These are phyloP conservation scores for Synergus umbraculus DNA, from an alignment of 2,888 invertebrate species.

Conservation along the genomic window DNA sequence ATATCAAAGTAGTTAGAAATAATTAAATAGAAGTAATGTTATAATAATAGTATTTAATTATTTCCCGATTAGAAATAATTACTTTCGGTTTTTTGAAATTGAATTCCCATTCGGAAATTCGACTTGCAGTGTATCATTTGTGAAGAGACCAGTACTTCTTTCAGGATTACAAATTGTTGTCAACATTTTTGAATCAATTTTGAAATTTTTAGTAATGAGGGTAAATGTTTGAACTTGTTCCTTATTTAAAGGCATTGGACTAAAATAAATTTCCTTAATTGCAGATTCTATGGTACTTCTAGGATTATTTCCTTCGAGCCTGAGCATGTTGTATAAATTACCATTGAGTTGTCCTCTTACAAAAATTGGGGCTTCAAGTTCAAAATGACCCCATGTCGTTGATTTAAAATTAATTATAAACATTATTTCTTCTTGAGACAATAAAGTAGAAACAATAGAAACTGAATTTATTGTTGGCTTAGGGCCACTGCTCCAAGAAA, in stretches of 20 bases:
- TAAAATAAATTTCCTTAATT: constrained; percentile 66
- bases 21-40: neutral
- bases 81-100: constrained; percentile 50
- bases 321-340: constrained; percentile 71
- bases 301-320: constrained; percentile 65
- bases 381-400: constrained; percentile 59
- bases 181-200: constrained; percentile 49
- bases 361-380: constrained; percentile 70
- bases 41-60: neutral
- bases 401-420: constrained; percentile 68
- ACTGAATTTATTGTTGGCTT: constrained; percentile 48
- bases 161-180: constrained; percentile 49
- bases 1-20: neutral
- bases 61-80: neutral
- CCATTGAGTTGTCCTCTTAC: constrained; percentile 66
- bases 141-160: constrained; percentile 52
- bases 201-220: constrained; percentile 56
- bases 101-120: constrained; percentile 54
- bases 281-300: constrained; percentile 64
- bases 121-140: constrained; percentile 50
- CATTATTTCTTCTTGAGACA: constrained; percentile 59
- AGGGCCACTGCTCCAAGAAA: constrained; percentile 61
- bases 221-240: constrained; percentile 58
- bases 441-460: constrained; percentile 61
- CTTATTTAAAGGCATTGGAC: constrained; percentile 68